Conservation (phyloP, 2,888 invertebrate species). For the Tanaodytes sp. region DNA sequence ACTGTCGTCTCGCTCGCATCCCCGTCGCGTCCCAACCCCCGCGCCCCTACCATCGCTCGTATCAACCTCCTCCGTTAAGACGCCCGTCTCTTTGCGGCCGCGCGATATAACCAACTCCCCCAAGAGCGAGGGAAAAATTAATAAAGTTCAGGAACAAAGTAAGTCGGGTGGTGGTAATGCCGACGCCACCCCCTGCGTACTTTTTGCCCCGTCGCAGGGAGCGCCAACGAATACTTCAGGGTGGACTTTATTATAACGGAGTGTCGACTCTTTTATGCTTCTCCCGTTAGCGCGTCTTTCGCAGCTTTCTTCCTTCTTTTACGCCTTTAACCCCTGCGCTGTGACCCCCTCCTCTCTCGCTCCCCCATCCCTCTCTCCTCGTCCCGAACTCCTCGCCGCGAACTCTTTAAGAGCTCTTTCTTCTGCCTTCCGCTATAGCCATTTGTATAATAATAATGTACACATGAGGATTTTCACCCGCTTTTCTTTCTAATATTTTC, state of each 20-base stretch:
- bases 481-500: constrained; percentile 46
- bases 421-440: constrained; percentile 26
- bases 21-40: not conserved
- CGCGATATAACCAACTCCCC: constrained; percentile 62
- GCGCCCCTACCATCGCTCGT: not conserved
- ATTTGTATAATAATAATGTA: constrained; percentile 53
- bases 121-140: constrained; percentile 73
- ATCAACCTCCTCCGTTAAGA: constrained; percentile 39
- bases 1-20: constrained; percentile 27
- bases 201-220: constrained; percentile 42
- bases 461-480: constrained; percentile 49
- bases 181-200: constrained; percentile 52
- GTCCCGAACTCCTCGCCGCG: too few relatives aligned
- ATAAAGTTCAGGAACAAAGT: constrained; percentile 74
- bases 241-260: constrained; percentile 74
- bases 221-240: constrained; percentile 61
- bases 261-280: constrained; percentile 73
- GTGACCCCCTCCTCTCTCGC: too few relatives aligned
- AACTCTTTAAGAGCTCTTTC: constrained; percentile 4
- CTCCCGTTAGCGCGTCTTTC: constrained; percentile 58
- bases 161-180: constrained; percentile 72
- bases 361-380: not conserved
- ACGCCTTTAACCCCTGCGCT: too few relatives aligned
- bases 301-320: constrained; percentile 42
- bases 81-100: constrained; percentile 49